A percentile compares a stretch with the other conserved stretches of the same genome.
Evolutionary conservation across 2,113 vertebrate species (phyloP).

Genomic region (Aplodontia rufa): DNA sequence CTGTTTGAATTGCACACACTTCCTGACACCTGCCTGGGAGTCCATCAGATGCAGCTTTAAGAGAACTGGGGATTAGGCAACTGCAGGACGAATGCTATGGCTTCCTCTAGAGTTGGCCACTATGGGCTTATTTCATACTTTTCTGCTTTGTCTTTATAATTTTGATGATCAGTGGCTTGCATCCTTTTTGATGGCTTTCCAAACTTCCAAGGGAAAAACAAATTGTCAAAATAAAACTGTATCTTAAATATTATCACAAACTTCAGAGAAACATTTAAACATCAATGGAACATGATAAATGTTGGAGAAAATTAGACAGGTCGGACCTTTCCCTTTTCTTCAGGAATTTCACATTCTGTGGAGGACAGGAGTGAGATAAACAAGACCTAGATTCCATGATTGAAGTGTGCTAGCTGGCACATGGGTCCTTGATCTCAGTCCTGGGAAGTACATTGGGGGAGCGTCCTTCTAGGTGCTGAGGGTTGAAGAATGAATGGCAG

Average conservation of each 20-base stretch:
- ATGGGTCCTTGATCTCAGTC: accelerated
- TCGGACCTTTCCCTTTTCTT: background rate
- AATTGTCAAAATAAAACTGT: background rate
- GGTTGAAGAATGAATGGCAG: background rate
- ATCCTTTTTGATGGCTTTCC: background rate
- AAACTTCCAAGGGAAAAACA: background rate
- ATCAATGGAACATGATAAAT: background rate
- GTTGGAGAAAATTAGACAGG: background rate
- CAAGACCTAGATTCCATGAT: background rate
- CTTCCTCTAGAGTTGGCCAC: background rate
- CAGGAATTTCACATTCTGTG: background rate
- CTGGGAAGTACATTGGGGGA: background rate
- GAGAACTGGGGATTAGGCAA: background rate
- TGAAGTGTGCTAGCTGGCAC: background rate
- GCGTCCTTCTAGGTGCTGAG: background rate
- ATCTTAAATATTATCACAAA: background rate
- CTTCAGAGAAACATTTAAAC: background rate
- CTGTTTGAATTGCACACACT: background rate
- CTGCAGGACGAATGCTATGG: background rate
- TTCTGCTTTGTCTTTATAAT: background rate
- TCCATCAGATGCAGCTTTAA: too few species aligned
- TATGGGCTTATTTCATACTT: background rate
- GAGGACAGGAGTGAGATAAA: background rate
- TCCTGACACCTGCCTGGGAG: background rate
- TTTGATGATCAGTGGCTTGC: background rate